Base-by-base conservation (phyloP, 2,113 vertebrate genomes). In the Terrapene triunguis region DNA sequence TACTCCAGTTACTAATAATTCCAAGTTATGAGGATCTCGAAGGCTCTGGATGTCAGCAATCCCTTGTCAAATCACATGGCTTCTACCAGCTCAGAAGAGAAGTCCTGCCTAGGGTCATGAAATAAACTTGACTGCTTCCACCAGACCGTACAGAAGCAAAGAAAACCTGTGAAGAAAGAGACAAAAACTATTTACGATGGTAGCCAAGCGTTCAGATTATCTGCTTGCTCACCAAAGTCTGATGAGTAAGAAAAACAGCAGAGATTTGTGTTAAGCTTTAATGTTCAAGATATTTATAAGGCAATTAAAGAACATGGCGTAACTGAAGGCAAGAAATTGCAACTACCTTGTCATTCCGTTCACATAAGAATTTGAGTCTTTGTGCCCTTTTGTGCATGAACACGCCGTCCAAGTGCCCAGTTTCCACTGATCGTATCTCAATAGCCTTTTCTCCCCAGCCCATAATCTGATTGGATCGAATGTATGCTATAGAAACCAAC, bases 381-480 rank as follows among this genome's bases (percentile, higher is more conserved):
- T 99, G 99, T 92, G 99, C 99, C 98, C 99, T 99, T 98, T 99
- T 99, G 98, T 99, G 99, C 99, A 99, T 99, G 98, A 99, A 99
- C 83, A 99, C 99, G 5, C 99, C 99, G 5, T 99, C 99, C 98
- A 99, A 98, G 90, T 99, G 99, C 22, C 99, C 99, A 0, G 99
- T 99, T 96, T 99, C 99, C 97, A 99, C 99, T 0, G 99, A 99
- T 51, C 99, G 99, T 96, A 99, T 99, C 96, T 99, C 99, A 0
- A 99, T 99, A 90, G 99, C 99, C 97, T 99, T 99, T 98, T 99
- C 99, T 54, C 99, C 99, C 99, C 99, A 99, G 93, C 99, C 99
- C 99, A 99, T 99, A 86, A 99, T 99, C 98, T 99, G 99, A 97
- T 99, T 99, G 87, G 99, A 99, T 38, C 99, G 99, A 91, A 99